These are phyloP conservation scores for Mythimna albipuncta DNA, from an alignment of 2,888 invertebrate species.

Conservation along the genomic window DNA sequence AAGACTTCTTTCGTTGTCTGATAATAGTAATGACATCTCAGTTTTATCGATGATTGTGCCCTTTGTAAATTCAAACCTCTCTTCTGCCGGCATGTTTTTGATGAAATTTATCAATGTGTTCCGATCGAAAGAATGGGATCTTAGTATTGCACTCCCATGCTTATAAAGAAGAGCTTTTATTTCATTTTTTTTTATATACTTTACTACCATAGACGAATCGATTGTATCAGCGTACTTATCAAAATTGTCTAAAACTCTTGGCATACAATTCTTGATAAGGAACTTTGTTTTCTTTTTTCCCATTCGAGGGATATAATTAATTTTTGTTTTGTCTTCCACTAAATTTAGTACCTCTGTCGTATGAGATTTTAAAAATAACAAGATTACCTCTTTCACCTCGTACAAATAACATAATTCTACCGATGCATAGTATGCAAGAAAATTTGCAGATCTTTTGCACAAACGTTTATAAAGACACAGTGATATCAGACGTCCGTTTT, in stretches of 20 bases:
- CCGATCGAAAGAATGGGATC: constrained; percentile 62
- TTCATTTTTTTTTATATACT: constrained; percentile 73
- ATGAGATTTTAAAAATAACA: constrained; percentile 67
- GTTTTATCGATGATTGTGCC: constrained; percentile 72
- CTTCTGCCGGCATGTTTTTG: constrained; percentile 72
- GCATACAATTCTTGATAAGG: constrained; percentile 73
- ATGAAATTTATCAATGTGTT: constrained; percentile 74
- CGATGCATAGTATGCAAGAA: constrained; percentile 65
- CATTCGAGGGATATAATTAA: constrained; percentile 58
- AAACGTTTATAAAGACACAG: constrained; percentile 69
- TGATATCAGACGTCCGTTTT: constrained; percentile 62
- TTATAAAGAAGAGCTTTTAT: constrained; percentile 72
- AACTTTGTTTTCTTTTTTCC: constrained; percentile 70
- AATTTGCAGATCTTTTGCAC: constrained; percentile 72
- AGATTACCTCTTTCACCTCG: constrained; percentile 21
- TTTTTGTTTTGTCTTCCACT: constrained; percentile 58
- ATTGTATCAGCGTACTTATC: constrained; percentile 66
- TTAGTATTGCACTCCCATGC: constrained; percentile 59
- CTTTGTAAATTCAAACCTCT: constrained; percentile 76
- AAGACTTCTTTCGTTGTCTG: not conserved
- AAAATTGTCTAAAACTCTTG: constrained; percentile 74
- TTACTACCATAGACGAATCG: constrained; percentile 74
- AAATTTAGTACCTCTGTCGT: constrained; percentile 71
- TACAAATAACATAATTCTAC: not conserved
- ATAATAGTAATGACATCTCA: not conserved